Percentiles rank a stretch among this genome's conserved stretches.
Conservation (phyloP, 23 tunicate genomes). For the Ascidia mentula region DNA sequence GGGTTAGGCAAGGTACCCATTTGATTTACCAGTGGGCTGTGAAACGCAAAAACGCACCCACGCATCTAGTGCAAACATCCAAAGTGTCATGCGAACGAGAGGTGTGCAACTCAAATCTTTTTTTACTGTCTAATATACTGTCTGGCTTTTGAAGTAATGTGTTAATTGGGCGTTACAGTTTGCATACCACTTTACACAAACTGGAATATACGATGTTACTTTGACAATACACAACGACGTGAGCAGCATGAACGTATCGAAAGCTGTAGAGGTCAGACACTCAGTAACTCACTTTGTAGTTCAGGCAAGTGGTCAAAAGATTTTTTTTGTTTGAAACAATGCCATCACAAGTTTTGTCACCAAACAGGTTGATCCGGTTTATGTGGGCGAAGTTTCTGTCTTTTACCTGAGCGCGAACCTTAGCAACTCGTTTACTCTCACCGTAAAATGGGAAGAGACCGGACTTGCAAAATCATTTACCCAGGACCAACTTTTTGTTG, state of each 20-base stretch:
- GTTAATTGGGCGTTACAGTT: constrained; percentile 30
- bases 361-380: constrained; percentile 11
- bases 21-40: constrained; percentile 39
- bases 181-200: constrained; percentile 25
- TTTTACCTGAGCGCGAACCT: constrained; percentile 22
- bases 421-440: neutral
- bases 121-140: neutral
- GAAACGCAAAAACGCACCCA: neutral
- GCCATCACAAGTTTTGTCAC: too few species aligned
- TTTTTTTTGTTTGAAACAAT: too few species aligned
- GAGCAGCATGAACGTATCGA: constrained; percentile 23
- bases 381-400: constrained; percentile 16
- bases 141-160: neutral
- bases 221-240: constrained; percentile 29
- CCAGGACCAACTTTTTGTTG: constrained; percentile 13
- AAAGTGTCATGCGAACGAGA: constrained; percentile 18
- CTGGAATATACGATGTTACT: constrained; percentile 32
- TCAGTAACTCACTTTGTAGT: constrained; percentile 11
- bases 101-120: neutral
- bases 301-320: constrained; percentile 23
- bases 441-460: constrained; percentile 15
- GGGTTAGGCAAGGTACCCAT: constrained; percentile 14
- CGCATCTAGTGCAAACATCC: neutral
- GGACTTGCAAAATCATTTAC: constrained; percentile 18
- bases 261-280: constrained; percentile 20